Evolutionary conservation across 2,797 vertebrate species (phyloP).

Genomic region (Acrocephalus scirpaceus): DNA sequence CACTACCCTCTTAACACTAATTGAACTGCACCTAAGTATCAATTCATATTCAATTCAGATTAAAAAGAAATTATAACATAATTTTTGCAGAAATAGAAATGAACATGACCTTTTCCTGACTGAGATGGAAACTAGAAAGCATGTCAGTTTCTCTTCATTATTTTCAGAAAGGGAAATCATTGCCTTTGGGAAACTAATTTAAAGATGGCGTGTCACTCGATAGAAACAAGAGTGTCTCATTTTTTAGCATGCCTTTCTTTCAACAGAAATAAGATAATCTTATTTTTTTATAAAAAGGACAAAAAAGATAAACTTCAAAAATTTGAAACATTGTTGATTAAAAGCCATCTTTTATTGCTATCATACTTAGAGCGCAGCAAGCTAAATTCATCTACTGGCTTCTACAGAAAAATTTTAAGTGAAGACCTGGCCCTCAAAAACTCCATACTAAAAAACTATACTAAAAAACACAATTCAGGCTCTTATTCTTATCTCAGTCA

Average conservation of each 20-base stretch:
- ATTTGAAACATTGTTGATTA: neutral
- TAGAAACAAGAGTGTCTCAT: neutral
- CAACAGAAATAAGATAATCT: neutral
- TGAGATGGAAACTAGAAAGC: neutral
- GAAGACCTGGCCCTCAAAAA: neutral
- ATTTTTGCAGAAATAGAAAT: neutral
- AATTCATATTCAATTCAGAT: neutral
- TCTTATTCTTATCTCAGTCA: neutral
- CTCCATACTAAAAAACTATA: neutral
- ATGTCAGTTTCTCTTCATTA: neutral
- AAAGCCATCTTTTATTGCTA: neutral
- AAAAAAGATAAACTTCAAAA: neutral
- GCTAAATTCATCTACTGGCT: neutral
- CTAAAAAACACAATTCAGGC: neutral
- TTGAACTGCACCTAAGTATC: constrained; percentile 7
- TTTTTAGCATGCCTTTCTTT: neutral
- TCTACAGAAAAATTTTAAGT: neutral
- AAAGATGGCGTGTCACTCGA: neutral
- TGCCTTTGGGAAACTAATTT: neutral
- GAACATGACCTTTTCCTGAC: neutral
- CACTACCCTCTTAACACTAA: neutral
- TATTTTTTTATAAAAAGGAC: neutral
- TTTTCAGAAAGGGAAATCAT: neutral
- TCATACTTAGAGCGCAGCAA: neutral
- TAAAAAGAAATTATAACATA: neutral